These are phyloP conservation scores for Diarsia dahlii DNA, from an alignment of 2,888 invertebrate genomes.

Conservation along the genomic window DNA sequence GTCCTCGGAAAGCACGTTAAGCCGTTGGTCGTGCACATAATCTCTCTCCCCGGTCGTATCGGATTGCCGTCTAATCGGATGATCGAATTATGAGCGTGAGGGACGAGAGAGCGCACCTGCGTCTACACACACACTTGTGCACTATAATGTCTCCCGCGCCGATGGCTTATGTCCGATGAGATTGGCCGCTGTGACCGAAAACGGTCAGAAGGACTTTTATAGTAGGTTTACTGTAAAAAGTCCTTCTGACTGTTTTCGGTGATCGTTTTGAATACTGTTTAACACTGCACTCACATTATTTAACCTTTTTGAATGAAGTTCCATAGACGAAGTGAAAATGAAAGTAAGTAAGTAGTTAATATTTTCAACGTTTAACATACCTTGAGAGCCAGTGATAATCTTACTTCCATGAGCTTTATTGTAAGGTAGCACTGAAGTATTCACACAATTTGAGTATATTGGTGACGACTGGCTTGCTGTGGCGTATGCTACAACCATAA, in stretches of 20 bases:
- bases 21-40: not conserved
- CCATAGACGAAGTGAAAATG: not conserved
- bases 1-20: no score
- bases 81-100: not conserved
- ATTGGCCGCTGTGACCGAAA: not conserved
- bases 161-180: not conserved
- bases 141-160: no score
- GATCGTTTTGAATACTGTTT: not conserved
- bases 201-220: not conserved
- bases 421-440: constrained; percentile 90
- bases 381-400: constrained; percentile 88
- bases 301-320: not conserved
- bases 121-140: no score
- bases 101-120: not conserved
- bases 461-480: constrained; percentile 85
- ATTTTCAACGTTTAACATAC: constrained; percentile 68
- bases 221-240: not conserved
- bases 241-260: no score
- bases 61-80: not conserved
- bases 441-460: constrained; percentile 88
- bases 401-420: constrained; percentile 90
- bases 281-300: not conserved
- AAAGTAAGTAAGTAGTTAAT: not conserved
- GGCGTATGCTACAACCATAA: constrained; percentile 80
- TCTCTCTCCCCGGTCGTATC: not conserved